Percentiles rank a stretch among this genome's conserved stretches.
These are phyloP conservation scores for Xyrichtys novacula DNA, from an alignment of 2,797 vertebrate species.

Conservation along the genomic window DNA sequence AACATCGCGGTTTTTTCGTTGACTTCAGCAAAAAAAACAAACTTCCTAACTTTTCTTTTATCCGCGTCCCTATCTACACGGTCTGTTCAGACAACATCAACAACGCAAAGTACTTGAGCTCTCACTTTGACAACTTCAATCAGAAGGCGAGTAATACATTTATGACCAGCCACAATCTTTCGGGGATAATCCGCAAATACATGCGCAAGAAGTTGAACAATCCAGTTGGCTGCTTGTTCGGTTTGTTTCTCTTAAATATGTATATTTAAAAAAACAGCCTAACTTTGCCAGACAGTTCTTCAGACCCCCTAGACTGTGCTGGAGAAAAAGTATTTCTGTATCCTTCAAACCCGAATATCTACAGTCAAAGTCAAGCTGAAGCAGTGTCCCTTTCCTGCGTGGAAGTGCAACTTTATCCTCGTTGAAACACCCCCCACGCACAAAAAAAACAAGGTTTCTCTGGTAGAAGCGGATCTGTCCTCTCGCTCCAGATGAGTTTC, in stretches of 20 bases:
- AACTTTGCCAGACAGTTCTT: conserved; percentile 37
- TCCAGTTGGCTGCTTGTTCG: conserved; percentile 44
- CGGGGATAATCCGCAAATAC: conserved; percentile 63
- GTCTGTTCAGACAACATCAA: conserved; percentile 16
- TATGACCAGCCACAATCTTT: conserved; percentile 17
- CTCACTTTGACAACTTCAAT: conserved; percentile 21
- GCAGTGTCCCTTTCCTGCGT: conserved; percentile 53
- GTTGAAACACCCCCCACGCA: conserved; percentile 32
- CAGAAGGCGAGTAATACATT: conserved; percentile 6
- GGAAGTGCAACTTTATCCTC: conserved; percentile 67
- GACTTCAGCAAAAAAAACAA: conserved; percentile 56
- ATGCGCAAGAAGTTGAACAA: conserved; percentile 25
- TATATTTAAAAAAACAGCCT: conserved; percentile 25
- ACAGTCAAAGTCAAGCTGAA: conserved; percentile 26
- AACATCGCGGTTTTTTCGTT: conserved; percentile 39
- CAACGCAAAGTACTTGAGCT: conserved; percentile 26
- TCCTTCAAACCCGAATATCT: conserved; percentile 34
- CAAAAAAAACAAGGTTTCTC: conserved; percentile 4
- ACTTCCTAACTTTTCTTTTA: conserved; percentile 26
- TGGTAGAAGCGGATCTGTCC: conserved; percentile 28
- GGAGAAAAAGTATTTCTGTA: conserved; percentile 19
- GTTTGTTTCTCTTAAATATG: not conserved
- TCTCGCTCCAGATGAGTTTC: conserved; percentile 55
- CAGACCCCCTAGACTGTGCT: conserved; percentile 39
- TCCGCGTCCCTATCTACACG: conserved; percentile 54